Base-by-base conservation (phyloP, 2,113 vertebrate genomes). In the Prunella himalayana region DNA sequence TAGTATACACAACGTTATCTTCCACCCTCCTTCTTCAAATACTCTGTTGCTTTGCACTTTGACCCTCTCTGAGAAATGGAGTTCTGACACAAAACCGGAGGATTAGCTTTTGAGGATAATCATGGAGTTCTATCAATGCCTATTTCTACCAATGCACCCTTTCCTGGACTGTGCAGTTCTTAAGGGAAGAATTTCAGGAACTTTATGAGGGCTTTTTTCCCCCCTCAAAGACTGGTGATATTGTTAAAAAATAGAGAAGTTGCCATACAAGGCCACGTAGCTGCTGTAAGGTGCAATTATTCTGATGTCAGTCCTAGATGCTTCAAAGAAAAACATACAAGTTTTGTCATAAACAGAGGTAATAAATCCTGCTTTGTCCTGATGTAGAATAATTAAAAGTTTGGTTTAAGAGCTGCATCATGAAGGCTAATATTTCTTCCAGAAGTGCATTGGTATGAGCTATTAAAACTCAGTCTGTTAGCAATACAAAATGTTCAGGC, bases 171-270 rank as follows among this genome's bases (percentile, higher is more conserved):
- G 11, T 59, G 39, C 10, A 23, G 28, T 30, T 71, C 24, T 84
- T 63, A 68, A 80, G 33, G 33, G 25, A 91, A 82, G 41, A 70
- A 70, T 69, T 51, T 83, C 47, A 71, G 42, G 7, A 57, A 9
- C 1, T 18, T 8, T 57, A 61, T 11, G 15, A 63, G 7, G 4
- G 1, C 0, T n/a, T 54, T 45, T 51, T 3, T n/a, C n/a, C n/a
- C 1, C 22, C 10, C 12, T 31, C 6, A 6, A 45, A 91, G 33
- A 20, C 31, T 25, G 13, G 4, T 65, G 22, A n/a, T 37, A 7
- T 42, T 65, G 22, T 42, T 42, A 42, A 82, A 73, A 13, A 75
- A 17, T 6, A 51, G 31, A 39, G 11, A 56, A 31, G 39, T 5
- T 83, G 30, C 17, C 27, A 22, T 51, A 35, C 20, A 53, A 56